These are phyloP conservation scores for Dunckerocampus dactyliophorus DNA, from an alignment of 2,113 vertebrate genomes.

Conservation along the genomic window DNA sequence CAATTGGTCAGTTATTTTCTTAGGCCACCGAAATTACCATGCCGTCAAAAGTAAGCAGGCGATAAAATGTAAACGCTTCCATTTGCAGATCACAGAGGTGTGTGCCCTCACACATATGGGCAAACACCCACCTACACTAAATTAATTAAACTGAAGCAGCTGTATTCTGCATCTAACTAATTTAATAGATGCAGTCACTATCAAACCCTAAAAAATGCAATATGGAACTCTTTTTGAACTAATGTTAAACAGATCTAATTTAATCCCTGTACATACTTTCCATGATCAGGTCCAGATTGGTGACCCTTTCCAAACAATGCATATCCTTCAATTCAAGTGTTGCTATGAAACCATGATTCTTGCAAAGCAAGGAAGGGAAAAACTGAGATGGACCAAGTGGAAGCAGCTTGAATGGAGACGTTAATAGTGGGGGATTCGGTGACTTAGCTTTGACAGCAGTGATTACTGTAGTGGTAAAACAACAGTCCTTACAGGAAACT, in stretches of 20 bases:
- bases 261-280: conserved; percentile 41
- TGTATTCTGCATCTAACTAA: background rate
- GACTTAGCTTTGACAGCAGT: conserved; percentile 45
- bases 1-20: conserved; percentile 87
- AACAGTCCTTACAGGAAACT: conserved; percentile 57
- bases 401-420: conserved; percentile 43
- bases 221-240: background rate
- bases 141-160: conserved; percentile 5
- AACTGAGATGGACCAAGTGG: conserved; percentile 49
- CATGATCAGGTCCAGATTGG: conserved; percentile 41
- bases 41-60: conserved; percentile 65
- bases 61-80: conserved; percentile 78
- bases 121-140: background rate
- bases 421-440: conserved; percentile 43
- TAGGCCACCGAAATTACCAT: conserved; percentile 77
- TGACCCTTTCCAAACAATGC: conserved; percentile 57
- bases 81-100: conserved; percentile 66
- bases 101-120: conserved; percentile 20
- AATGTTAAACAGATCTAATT: conserved; percentile 23
- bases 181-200: background rate
- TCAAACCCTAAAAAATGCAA: background rate
- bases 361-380: conserved; percentile 37
- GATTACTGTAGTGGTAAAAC: conserved; percentile 51
- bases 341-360: conserved; percentile 32
- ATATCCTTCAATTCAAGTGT: conserved; percentile 25